A percentile compares a stretch with the other conserved stretches of the same genome.
phyloP scores from a whole-genome alignment of 2,888 invertebrate species.

The Folsomia candida region DNA sequence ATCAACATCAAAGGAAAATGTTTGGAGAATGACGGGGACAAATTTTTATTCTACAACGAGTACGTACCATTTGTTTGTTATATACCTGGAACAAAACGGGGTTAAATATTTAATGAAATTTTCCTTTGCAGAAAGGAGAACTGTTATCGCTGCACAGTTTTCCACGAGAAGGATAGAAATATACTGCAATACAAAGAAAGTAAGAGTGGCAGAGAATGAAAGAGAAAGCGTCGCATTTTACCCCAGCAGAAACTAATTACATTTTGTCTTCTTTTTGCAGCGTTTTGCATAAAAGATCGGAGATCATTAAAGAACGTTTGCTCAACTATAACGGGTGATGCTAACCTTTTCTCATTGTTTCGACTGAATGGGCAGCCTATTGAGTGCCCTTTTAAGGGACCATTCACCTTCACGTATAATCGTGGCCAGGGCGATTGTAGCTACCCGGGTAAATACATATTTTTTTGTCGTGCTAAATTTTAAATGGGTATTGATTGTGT shows the following conservation, averaged over 20 bases:
- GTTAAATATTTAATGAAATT: too few relatives aligned
- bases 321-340: conserved; percentile 64
- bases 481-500: too few relatives aligned
- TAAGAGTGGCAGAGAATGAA: too few relatives aligned
- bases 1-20: conserved; percentile 69
- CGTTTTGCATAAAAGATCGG: conserved; percentile 41
- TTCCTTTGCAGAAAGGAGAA: conserved; percentile 77
- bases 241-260: not conserved
- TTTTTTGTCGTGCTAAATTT: too few relatives aligned
- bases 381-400: conserved; percentile 81
- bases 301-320: conserved; percentile 32
- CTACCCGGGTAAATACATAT: too few relatives aligned
- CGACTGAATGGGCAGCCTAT: conserved; percentile 82
- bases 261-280: conserved; percentile 12
- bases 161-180: conserved; percentile 90
- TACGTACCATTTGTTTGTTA: conserved; percentile 31
- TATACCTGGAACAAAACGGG: not conserved
- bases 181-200: conserved; percentile 95
- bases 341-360: conserved; percentile 84
- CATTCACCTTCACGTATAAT: conserved; percentile 90
- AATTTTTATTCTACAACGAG: conserved; percentile 61
- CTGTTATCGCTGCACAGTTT: conserved; percentile 90
- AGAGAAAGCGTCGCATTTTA: too few relatives aligned
- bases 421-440: conserved; percentile 85
- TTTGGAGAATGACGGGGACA: conserved; percentile 65